Conservation (phyloP, 2,113 vertebrate genomes). For the Brevimyrus niger region DNA sequence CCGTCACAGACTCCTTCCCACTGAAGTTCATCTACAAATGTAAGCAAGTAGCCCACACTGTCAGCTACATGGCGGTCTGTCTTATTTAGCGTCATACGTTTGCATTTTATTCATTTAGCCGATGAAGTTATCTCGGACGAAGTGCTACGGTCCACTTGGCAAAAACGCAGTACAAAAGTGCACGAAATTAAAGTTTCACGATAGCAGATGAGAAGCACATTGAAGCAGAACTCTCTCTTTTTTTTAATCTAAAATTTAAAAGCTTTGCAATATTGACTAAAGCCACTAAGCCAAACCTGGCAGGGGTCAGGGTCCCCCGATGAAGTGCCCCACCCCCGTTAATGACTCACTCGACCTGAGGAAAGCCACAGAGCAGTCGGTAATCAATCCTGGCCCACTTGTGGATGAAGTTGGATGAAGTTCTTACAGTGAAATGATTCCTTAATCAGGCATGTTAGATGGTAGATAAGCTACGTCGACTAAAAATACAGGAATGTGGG, state of each 20-base stretch:
- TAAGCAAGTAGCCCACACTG: constrained; percentile 34
- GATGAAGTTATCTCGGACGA: neutral
- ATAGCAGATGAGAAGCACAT: neutral
- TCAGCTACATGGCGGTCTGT: neutral
- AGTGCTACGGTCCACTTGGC: neutral
- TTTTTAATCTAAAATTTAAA: neutral
- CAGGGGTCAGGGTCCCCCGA: neutral
- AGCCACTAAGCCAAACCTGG: neutral
- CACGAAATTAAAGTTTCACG: neutral
- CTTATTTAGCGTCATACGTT: neutral
- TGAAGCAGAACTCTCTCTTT: neutral
- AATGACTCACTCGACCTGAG: neutral
- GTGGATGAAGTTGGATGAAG: neutral
- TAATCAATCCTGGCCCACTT: neutral
- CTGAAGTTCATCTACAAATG: constrained; percentile 48
- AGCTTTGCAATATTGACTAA: constrained; percentile 4
- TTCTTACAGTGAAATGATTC: neutral
- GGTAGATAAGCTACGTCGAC: too few species aligned
- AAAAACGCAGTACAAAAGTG: neutral
- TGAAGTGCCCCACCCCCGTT: neutral
- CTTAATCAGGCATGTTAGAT: neutral
- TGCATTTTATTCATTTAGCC: neutral
- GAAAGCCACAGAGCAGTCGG: neutral
- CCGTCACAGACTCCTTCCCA: constrained; percentile 45
- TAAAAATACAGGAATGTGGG: neutral